These are phyloP conservation scores for Agrochola lychnidis DNA, from an alignment of 2,888 invertebrate genomes.

Conservation along the genomic window DNA sequence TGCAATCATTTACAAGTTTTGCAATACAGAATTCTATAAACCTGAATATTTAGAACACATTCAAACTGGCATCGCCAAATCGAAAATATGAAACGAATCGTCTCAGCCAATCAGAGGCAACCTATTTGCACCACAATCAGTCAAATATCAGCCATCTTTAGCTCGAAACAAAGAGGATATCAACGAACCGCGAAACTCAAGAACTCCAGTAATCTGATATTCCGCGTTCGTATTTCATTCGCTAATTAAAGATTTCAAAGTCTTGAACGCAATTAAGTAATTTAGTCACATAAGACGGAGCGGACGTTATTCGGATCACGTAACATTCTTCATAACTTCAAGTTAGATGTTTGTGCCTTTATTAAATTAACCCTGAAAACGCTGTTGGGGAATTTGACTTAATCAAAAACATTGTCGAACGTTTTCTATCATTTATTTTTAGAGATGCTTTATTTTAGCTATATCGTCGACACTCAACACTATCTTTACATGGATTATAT, in stretches of 20 bases:
- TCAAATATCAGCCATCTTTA: slow-evolving; percentile 38
- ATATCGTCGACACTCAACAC: not conserved
- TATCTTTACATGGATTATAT: no score
- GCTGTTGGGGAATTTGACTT: slow-evolving; percentile 11
- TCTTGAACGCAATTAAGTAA: slow-evolving; percentile 64
- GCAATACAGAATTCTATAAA: not conserved
- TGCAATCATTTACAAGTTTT: not conserved
- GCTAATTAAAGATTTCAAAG: slow-evolving; percentile 71
- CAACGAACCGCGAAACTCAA: slow-evolving; percentile 53
- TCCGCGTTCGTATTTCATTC: slow-evolving; percentile 68
- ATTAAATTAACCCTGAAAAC: slow-evolving; percentile 55
- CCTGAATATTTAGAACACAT: not conserved
- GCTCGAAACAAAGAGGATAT: slow-evolving; percentile 27
- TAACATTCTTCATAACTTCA: slow-evolving; percentile 51
- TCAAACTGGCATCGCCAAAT: not conserved
- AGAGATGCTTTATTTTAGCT: not conserved
- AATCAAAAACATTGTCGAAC: slow-evolving; percentile 13
- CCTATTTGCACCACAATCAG: not conserved
- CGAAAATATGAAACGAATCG: not conserved
- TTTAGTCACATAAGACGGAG: slow-evolving; percentile 64
- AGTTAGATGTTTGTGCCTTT: slow-evolving; percentile 41
- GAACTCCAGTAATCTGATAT: slow-evolving; percentile 68
- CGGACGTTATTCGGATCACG: slow-evolving; percentile 56
- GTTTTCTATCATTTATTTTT: not conserved
- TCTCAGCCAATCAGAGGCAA: not conserved